phyloP scores from a whole-genome alignment of 2,888 invertebrate species.

The Anticlea derivata region DNA sequence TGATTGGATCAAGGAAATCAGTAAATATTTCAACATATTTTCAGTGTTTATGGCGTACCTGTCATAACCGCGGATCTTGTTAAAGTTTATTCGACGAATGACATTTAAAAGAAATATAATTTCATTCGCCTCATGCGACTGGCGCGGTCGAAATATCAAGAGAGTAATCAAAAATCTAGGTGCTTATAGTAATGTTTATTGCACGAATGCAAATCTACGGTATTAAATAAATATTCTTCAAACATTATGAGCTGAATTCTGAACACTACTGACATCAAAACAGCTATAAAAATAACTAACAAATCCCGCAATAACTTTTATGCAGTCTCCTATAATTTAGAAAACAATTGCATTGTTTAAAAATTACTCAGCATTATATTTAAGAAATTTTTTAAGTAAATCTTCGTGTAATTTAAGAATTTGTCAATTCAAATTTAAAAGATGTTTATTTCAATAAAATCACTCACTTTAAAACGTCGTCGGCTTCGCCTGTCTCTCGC shows the following conservation, averaged over 20 bases:
- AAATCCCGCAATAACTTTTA: constrained; percentile 8
- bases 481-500: no score
- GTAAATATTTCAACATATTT: constrained; percentile 7
- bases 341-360: constrained; percentile 10
- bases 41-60: constrained; percentile 9
- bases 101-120: constrained; percentile 9
- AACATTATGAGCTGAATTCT: constrained; percentile 2
- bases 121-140: background rate
- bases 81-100: constrained; percentile 20
- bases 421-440: no score
- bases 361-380: constrained; percentile 1
- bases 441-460: no score
- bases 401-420: no score
- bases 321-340: background rate
- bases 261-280: constrained; percentile 17
- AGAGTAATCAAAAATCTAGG: constrained; percentile 9
- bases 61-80: constrained; percentile 14
- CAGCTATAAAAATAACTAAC: constrained; percentile 9
- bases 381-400: background rate
- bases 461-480: no score
- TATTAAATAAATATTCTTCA: constrained; percentile 4
- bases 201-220: background rate
- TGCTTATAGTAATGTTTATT: constrained; percentile 4
- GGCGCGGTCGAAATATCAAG: constrained; percentile 2
- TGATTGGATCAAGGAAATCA: no score